Evolutionary conservation across 2,113 vertebrate genomes (phyloP), one percentile per base, ranked within the genome.

Genomic region (Procapra przewalskii): DNA sequence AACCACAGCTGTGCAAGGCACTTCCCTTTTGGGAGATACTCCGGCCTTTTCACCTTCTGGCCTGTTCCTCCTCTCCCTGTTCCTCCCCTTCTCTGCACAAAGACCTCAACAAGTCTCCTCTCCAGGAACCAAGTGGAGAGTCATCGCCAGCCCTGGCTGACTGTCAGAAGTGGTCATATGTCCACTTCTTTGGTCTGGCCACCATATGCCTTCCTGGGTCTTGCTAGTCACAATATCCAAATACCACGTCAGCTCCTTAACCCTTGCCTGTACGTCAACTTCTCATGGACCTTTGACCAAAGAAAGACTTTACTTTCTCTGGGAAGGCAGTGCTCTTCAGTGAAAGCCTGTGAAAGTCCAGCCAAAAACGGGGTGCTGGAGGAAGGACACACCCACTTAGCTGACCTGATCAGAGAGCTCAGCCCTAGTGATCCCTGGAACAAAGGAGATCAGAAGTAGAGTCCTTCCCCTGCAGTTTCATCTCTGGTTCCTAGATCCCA

Each of bases 21-120:
- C 67, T 82, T 81, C 50, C 19, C 8, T 82, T 88, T 93, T 48
- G 21, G 90, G 77, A 43, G n/a, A n/a, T 57, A 50, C 88, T 94
- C 71, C 45, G 84, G 64, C 13, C 36, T 84, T 77, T 50, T n/a
- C 23, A 33, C 33, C 55, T 85, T 50, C 71, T 29, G 12, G 43
- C 8, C 81, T 17, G 1, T 19, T 48, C 52, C 54, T 23, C 29
- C 5, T 59, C n/a, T 89, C 14, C 19, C 15, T 79, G 9, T 43
- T n/a, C 5, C 21, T 43, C 7, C 64, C 54, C 3, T 55, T 11
- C 23, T 48, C 16, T 16, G 36, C 71, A 77, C 94, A 87, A 97
- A 91, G 91, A 91, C 91, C 80, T 81, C 97, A 90, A 75, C 81
- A 27, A 79, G 82, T 55, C 97, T 96, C 29, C 36, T 67, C 14